Evolutionary conservation across 1,140 invertebrate species (phyloP), one percentile per base, ranked within the genome.

Genomic region (Macrotrachela quadricornifera): DNA sequence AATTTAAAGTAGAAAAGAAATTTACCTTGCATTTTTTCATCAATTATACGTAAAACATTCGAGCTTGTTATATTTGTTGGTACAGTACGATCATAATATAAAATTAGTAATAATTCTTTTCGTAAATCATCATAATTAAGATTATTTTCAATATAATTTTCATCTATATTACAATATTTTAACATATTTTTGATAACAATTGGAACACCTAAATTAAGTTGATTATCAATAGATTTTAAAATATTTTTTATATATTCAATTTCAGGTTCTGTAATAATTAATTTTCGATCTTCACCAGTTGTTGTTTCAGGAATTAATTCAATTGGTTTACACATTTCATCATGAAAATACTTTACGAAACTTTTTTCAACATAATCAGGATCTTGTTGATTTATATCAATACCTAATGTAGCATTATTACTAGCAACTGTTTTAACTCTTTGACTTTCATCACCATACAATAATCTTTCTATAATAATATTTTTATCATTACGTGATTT

Each of bases 331-430:
- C 4, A 39, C 47, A 40, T 49, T 49, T 49, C 47, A 49, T 49
- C 47, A 17, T 49, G 47, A 49, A 49, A 49, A 49, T 39, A 49
- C 14, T 49, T 37, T 18, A 49, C 39, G 39, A 49, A 49, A 39
- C 36, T 41, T 49, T 49, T 40, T 38, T 49, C 47, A 40, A 49
- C 47, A 49, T 39, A 49, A 49, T 49, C 47, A n/a, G 47, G 47
- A 49, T 49, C 47, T 30, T 49, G 47, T 49, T 49, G 36, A 11
- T 10, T 49, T 39, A 38, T 14, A 16, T 39, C 16, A 39, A 49
- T 16, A 38, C n/a, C 16, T 15, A 39, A 49, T 30, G 21, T 30
- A 38, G n/a, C 36, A 39, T 12, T 38, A 16, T 49, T 49, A 49
- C 38, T 37, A 17, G 37, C 36, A 11, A 49, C 47, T 40, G 37